Conservation (phyloP, 1,140 invertebrate genomes). For the Brachionus asplanchnoidis region DNA sequence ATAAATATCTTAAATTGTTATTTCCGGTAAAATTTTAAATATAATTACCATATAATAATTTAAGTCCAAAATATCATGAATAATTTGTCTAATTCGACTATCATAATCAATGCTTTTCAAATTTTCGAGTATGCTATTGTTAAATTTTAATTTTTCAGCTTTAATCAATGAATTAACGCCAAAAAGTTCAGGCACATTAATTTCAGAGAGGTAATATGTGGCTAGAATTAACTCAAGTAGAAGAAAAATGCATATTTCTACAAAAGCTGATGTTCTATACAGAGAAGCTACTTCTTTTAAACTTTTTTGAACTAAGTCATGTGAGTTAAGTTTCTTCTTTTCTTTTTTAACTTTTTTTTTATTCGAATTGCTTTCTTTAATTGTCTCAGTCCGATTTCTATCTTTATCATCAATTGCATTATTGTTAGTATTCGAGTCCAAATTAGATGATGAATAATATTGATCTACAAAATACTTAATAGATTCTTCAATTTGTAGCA, state of each 20-base stretch:
- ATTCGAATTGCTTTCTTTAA: not conserved
- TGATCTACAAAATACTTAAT: not conserved
- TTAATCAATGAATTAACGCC: not conserved
- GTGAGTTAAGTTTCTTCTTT: not conserved
- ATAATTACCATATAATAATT: not conserved
- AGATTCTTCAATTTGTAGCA: not conserved
- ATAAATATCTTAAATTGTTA: too few species aligned
- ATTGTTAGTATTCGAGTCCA: not conserved
- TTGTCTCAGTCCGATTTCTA: not conserved
- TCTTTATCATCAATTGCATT: not conserved
- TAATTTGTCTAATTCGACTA: not conserved
- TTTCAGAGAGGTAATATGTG: not conserved
- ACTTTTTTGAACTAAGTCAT: constrained; percentile 30
- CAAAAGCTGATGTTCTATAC: not conserved
- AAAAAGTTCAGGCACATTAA: not conserved
- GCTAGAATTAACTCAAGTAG: not conserved
- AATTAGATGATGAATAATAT: not conserved
- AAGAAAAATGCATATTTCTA: constrained; percentile 11
- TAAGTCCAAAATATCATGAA: not conserved
- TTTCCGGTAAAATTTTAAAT: too few species aligned
- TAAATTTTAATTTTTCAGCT: not conserved
- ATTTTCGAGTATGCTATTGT: not conserved
- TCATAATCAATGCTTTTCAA: constrained; percentile 3
- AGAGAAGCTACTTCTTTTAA: not conserved
- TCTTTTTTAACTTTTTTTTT: not conserved